Base-by-base conservation (phyloP, 1,140 invertebrate genomes). In the Drosophila nikananu region DNA sequence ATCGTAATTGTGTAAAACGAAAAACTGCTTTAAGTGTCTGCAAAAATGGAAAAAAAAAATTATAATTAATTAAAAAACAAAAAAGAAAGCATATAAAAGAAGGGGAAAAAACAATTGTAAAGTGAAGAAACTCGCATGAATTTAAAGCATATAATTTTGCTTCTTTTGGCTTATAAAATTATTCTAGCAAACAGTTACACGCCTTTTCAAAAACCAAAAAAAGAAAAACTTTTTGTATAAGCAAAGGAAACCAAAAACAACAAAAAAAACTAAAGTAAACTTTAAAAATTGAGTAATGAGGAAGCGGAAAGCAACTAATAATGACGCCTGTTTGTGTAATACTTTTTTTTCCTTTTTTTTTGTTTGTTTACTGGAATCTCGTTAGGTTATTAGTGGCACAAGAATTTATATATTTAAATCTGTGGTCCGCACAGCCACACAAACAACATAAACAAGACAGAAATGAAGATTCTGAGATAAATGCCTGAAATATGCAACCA, bases 11-110 rank as follows among this genome's bases (percentile, higher is more conserved):
- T 71, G 46, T 83, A 76, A 77, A 81, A 74, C 61, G 78, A 72
- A 62, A 81, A 77, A 81, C 61, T 86, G 83, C 83, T 86, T 87
- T 87, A 86, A 83, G 62, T 86, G 77, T 86, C 71, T 79, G 63
- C 54, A 64, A 75, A 78, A 76, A 59, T 60, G 55, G 1, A 44
- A 48, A 74, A 64, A 30, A 32, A 35, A 27, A 30, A 54, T 39
- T 67, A 68, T 67, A 68, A 68, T 13, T 54, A 70, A 66, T 51
- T 12, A 54, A 44, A 73, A 44, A 37, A 55, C 54, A 19, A n/a
- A 60, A 21, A 55, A 32, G 13, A 3, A 46, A 59, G 30, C 42
- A 48, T 3, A 7, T 3, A 10, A 46, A 35, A 51, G 60, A 42
- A 42, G 46, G 46, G 67, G 39, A 23, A n/a, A 41, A 44, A 30